Percentiles rank a stretch among this genome's conserved stretches.
These are phyloP conservation scores for Tortricodes alternella DNA, from an alignment of 2,888 invertebrate genomes.

Conservation along the genomic window DNA sequence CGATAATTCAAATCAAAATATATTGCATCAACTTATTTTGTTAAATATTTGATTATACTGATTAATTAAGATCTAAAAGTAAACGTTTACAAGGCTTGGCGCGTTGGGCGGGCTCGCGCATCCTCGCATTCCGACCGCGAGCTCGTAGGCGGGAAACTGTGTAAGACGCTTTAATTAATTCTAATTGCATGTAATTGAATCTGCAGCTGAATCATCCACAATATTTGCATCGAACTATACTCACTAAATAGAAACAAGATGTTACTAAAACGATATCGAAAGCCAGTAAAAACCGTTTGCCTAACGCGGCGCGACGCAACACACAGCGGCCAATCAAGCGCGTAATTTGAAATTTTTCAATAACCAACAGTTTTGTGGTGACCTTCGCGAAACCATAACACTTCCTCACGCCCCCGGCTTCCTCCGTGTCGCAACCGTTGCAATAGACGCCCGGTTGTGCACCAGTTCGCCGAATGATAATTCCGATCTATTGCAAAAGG, in stretches of 20 bases:
- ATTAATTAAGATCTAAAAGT: slow-evolving; percentile 33
- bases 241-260: not conserved
- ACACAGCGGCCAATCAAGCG: slow-evolving; percentile 41
- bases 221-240: not conserved
- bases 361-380: slow-evolving; percentile 54
- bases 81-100: slow-evolving; percentile 30
- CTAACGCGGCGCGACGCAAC: slow-evolving; percentile 17
- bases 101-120: slow-evolving; percentile 38
- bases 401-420: slow-evolving; percentile 69
- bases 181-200: slow-evolving; percentile 17
- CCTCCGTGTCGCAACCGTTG: slow-evolving; percentile 64
- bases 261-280: not conserved
- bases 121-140: slow-evolving; percentile 39
- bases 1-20: too few relatives aligned
- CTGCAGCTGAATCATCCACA: slow-evolving; percentile 9
- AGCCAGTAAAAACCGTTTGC: slow-evolving; percentile 15
- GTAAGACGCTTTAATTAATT: slow-evolving; percentile 4
- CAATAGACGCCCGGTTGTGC: slow-evolving; percentile 72
- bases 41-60: slow-evolving; percentile 22
- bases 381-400: slow-evolving; percentile 67
- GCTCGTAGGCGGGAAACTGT: slow-evolving; percentile 39
- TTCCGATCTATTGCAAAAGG: slow-evolving; percentile 76
- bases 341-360: slow-evolving; percentile 53
- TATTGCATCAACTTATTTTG: too few relatives aligned
- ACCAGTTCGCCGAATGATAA: slow-evolving; percentile 79